A percentile compares a stretch with the other conserved stretches of the same genome.
Evolutionary conservation across 2,113 vertebrate genomes (phyloP).

Genomic region (Camelus bactrianus): DNA sequence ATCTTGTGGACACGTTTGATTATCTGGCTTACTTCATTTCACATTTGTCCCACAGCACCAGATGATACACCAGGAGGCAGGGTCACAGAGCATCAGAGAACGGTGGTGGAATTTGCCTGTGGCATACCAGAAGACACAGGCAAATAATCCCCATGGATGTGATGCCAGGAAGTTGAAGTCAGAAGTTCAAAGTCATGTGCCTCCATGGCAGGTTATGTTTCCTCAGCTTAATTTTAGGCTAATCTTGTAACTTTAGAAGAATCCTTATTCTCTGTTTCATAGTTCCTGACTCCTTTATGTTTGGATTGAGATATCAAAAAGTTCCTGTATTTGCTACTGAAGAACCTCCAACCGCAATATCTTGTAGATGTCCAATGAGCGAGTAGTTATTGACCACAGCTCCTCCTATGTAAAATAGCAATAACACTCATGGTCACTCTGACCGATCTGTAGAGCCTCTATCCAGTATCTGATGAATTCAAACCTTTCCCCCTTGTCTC

Average conservation of each 20-base stretch:
- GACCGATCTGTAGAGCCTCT: background rate
- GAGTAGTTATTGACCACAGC: background rate
- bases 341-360: background rate
- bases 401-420: background rate
- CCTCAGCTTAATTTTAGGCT: background rate
- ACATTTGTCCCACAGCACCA: background rate
- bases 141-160: background rate
- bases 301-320: background rate
- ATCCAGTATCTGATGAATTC: background rate
- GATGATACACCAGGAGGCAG: background rate
- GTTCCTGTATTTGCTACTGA: background rate
- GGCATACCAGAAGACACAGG: background rate
- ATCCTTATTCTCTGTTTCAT: background rate
- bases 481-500: background rate
- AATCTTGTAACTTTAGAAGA: background rate
- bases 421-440: rapidly evolving
- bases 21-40: background rate
- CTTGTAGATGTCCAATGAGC: background rate
- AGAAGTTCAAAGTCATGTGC: background rate
- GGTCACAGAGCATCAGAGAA: background rate
- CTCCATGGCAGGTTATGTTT: background rate
- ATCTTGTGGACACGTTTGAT: background rate
- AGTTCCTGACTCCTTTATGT: background rate
- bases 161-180: background rate
- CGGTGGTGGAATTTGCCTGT: background rate